Conservation (phyloP, 2,888 invertebrate species). For the Rhaphigaster nebulosa region DNA sequence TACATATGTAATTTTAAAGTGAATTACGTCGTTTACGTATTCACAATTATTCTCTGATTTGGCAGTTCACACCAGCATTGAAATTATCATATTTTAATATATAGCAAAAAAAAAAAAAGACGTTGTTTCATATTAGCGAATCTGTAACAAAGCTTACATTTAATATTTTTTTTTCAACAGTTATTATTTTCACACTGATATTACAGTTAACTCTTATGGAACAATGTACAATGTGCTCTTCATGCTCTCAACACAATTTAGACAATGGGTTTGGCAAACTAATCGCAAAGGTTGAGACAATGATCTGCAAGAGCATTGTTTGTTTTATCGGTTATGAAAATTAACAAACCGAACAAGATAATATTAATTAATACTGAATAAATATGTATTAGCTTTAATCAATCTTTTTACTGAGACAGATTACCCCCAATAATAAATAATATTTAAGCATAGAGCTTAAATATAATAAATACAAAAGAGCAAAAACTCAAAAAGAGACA, state of each 20-base stretch:
- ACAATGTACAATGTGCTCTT: not conserved
- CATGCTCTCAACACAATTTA: not conserved
- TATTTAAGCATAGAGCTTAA: not conserved
- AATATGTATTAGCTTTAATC: not conserved
- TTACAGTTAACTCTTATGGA: not conserved
- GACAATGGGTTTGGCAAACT: not conserved
- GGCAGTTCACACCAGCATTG: too few species aligned
- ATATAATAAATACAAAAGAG: too few species aligned
- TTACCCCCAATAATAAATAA: not conserved
- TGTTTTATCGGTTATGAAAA: not conserved
- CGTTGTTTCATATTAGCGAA: not conserved
- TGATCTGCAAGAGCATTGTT: not conserved
- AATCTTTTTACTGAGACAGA: not conserved
- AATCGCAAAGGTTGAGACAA: not conserved
- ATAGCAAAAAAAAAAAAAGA: too few species aligned
- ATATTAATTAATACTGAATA: not conserved
- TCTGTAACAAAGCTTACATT: not conserved
- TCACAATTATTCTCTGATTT: not conserved
- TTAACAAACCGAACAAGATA: not conserved
- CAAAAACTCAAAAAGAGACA: too few species aligned
- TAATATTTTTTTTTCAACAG: not conserved
- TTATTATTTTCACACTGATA: not conserved
- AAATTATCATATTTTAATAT: too few species aligned
- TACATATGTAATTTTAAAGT: not conserved
- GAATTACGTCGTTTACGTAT: not conserved